Percentiles rank a stretch among this genome's conserved stretches.
phyloP scores from a whole-genome alignment of 2,797 vertebrate species.

The Amblyraja radiata region DNA sequence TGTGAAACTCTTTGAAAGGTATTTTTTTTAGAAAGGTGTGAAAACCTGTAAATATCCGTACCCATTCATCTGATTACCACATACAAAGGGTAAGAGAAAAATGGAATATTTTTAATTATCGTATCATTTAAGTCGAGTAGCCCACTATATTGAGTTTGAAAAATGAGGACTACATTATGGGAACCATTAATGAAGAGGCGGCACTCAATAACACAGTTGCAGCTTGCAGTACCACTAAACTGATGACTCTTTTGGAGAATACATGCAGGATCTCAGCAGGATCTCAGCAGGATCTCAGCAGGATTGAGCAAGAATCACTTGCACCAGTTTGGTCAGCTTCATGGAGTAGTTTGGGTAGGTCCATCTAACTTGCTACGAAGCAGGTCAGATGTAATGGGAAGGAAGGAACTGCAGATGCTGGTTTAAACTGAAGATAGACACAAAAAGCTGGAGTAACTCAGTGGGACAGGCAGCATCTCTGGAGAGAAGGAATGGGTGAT shows the following conservation, averaged over 20 bases:
- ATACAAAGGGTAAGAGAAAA: not conserved
- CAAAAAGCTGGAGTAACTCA: too few relatives aligned
- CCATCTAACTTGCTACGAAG: too few relatives aligned
- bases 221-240: not conserved
- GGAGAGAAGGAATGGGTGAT: too few relatives aligned
- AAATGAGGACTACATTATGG: too few relatives aligned
- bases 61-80: not conserved
- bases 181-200: not conserved
- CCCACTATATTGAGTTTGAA: not conserved
- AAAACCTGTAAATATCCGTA: not conserved
- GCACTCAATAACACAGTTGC: not conserved
- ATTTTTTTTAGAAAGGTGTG: not conserved
- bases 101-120: not conserved
- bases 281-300: not conserved
- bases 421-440: too few relatives aligned
- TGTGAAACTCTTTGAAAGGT: conserved; percentile 19
- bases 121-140: not conserved
- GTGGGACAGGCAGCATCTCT: too few relatives aligned
- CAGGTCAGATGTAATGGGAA: too few relatives aligned
- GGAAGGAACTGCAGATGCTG: too few relatives aligned
- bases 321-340: too few relatives aligned
- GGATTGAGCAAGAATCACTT: too few relatives aligned
- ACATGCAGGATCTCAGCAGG: not conserved
- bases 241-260: too few relatives aligned
- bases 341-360: too few relatives aligned